Base-by-base conservation (phyloP, 2,888 invertebrate species). In the Hofmannophila pseudospretella region DNA sequence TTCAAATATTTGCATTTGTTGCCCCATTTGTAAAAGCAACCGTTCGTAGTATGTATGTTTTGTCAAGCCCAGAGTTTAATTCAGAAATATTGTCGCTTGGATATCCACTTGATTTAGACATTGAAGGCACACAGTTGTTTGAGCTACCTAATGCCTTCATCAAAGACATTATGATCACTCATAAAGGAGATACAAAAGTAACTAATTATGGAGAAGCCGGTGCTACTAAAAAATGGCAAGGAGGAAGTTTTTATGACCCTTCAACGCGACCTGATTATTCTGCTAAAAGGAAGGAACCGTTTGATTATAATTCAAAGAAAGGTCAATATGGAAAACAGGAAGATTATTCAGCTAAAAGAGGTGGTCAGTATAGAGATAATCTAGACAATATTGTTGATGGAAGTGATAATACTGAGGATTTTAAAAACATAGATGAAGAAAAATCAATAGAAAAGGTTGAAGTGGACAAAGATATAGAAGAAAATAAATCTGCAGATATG, bases 71-170 rank as follows among this genome's bases (percentile, higher is more conserved):
- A 23, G 58, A 88, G 76, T 58, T 88, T n/a, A 85, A 84, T 48
- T 51, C 58, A 7, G 74, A 68, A 10, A 58, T 70, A 36, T 47
- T 77, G 35, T 88, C 66, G 69, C 93, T 53, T 51, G 92, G 91
- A n/a, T 95, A 90, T 86, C 94, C 94, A 22, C 88, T 94, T 61
- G 94, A 95, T 63, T 89, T 92, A 46, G 76, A 78, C 11, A 84
- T 91, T 50, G 79, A 89, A 37, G 88, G 90, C 34, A 75, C 54
- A 27, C 61, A 67, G 36, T 42, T 85, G 36, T 70, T 80, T 49
- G 58, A 63, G 22, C 47, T 86, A 29, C 81, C 85, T 2, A 86
- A 86, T 47, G 61, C 72, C 9, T 51, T 81, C 27, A 44, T 81
- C 0, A 84, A 78, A 55, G 76, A 81, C 38, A 47, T 79, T 19